A percentile compares a stretch with the other conserved stretches of the same genome.
phyloP scores from a whole-genome alignment of 2,797 vertebrate species.

The Garrulus glandarius region DNA sequence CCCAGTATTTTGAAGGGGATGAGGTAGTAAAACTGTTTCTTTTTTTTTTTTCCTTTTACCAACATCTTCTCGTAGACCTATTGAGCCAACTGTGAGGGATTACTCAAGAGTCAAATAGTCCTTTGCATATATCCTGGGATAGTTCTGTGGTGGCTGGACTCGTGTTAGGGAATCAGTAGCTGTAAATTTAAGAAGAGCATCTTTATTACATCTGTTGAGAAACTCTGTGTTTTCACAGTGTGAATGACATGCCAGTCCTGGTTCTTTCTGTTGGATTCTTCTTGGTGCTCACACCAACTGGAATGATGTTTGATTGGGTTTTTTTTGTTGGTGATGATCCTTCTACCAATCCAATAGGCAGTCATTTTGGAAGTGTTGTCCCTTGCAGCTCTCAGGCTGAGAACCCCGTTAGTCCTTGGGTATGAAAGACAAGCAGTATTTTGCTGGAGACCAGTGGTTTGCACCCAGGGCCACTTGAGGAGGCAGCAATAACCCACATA shows the following conservation, averaged over 20 bases:
- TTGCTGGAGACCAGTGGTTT: neutral
- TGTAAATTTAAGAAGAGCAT: neutral
- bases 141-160: neutral
- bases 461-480: neutral
- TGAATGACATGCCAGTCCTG: neutral
- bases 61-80: neutral
- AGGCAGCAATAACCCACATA: neutral
- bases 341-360: neutral
- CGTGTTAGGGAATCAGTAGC: neutral
- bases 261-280: neutral
- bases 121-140: neutral
- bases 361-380: neutral
- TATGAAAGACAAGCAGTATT: neutral
- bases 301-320: neutral
- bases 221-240: neutral
- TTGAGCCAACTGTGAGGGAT: neutral
- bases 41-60: neutral
- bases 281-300: neutral
- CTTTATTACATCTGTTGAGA: neutral
- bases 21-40: neutral
- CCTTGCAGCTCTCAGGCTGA: neutral
- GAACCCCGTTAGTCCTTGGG: neutral
- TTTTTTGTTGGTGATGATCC: rapidly evolving
- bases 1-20: neutral
- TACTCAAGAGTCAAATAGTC: neutral